These are phyloP conservation scores for Semotilus atromaculatus DNA, from an alignment of 2,797 vertebrate genomes.

Conservation along the genomic window DNA sequence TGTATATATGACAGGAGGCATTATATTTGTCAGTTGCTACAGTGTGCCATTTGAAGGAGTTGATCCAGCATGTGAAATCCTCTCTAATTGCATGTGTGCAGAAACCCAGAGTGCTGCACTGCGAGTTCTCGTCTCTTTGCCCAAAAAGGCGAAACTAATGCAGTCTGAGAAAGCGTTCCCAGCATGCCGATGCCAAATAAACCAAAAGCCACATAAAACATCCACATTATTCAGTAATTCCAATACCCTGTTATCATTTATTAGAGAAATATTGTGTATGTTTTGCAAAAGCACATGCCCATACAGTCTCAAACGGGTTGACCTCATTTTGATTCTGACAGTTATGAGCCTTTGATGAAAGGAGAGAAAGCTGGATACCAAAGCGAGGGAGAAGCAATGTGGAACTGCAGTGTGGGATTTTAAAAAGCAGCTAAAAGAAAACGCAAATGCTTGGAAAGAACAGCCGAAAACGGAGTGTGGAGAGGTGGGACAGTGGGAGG, in stretches of 20 bases:
- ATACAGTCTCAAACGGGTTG: conserved; percentile 36
- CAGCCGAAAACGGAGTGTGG: conserved; percentile 1
- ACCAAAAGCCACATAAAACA: conserved; percentile 35
- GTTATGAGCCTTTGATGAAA: conserved; percentile 29
- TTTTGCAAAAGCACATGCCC: conserved; percentile 12
- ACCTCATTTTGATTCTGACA: conserved; percentile 47
- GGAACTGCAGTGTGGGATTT: conserved; percentile 29
- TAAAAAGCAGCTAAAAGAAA: conserved; percentile 23
- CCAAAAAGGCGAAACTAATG: conserved; percentile 38
- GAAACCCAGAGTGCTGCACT: conserved; percentile 25
- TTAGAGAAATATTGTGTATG: conserved; percentile 13
- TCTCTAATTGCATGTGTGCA: conserved; percentile 34
- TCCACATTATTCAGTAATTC: conserved; percentile 17
- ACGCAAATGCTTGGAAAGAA: conserved; percentile 20
- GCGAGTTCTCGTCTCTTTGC: conserved; percentile 22
- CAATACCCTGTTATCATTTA: conserved; percentile 25
- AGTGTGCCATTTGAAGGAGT: neutral
- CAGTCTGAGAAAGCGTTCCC: conserved; percentile 33
- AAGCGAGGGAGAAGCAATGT: conserved; percentile 30
- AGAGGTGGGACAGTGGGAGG: conserved; percentile 73
- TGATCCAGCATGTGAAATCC: conserved; percentile 30
- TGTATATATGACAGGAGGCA: neutral
- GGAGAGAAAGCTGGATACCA: conserved; percentile 25
- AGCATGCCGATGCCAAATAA: conserved; percentile 29
- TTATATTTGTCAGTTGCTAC: neutral